A percentile compares a stretch with the other conserved stretches of the same genome.
Evolutionary conservation across 2,888 invertebrate genomes (phyloP).

Genomic region (Chydorus sphaericus): DNA sequence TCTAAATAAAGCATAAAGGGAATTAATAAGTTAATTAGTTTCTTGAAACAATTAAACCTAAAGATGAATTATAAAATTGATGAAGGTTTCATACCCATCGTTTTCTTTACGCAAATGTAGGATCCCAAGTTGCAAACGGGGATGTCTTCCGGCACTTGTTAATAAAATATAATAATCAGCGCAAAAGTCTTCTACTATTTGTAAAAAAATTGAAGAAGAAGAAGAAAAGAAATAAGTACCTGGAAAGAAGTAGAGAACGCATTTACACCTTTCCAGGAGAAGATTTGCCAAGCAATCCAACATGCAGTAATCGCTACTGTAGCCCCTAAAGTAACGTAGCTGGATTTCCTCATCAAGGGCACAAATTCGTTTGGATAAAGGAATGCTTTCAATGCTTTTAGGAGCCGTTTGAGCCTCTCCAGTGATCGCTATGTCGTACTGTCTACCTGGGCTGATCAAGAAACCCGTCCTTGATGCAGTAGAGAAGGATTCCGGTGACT

Average conservation of each 20-base stretch:
- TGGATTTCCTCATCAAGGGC: conserved; percentile 9
- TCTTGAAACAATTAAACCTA: too few species aligned
- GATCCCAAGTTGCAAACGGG: not conserved
- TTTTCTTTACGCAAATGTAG: not conserved
- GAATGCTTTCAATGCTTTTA: not conserved
- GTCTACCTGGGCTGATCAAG: conserved; percentile 11
- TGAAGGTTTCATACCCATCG: too few species aligned
- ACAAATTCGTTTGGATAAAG: conserved; percentile 6
- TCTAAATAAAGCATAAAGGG: too few species aligned
- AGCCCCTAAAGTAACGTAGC: conserved; percentile 11
- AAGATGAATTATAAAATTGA: too few species aligned
- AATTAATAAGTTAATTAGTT: too few species aligned
- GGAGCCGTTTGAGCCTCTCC: not conserved
- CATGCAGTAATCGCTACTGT: conserved; percentile 1
- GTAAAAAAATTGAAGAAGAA: too few species aligned
- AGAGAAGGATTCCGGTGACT: conserved; percentile 11
- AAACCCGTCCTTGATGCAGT: conserved; percentile 4
- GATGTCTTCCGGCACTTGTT: not conserved
- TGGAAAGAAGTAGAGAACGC: conserved; percentile 14
- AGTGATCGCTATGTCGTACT: not conserved
- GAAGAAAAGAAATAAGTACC: too few species aligned
- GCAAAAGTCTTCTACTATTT: too few species aligned
- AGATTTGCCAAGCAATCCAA: conserved; percentile 11
- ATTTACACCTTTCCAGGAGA: conserved; percentile 11
- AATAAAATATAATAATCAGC: not conserved